Evolutionary conservation across 2,113 vertebrate species (phyloP).

Genomic region (Bos javanicus): DNA sequence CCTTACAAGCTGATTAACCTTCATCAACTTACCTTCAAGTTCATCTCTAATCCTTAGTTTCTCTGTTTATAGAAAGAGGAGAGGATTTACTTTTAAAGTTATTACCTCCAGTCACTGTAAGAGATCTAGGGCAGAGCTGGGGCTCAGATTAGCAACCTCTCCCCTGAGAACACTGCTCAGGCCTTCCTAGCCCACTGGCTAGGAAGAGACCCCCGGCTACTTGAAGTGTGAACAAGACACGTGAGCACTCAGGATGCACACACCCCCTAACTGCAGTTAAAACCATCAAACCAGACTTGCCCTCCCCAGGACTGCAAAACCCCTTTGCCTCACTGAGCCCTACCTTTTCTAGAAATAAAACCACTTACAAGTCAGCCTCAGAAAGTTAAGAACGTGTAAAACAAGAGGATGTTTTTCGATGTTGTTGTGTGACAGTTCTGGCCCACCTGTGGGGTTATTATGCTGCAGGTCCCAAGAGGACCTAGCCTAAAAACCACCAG

Average conservation of each 20-base stretch:
- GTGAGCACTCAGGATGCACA: not conserved
- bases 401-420: not conserved
- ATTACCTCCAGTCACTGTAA: not conserved
- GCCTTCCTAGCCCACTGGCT: not conserved
- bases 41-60: not conserved
- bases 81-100: not conserved
- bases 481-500: not conserved
- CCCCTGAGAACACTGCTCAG: not conserved
- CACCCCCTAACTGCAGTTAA: not conserved
- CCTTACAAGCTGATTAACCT: slow-evolving; percentile 42
- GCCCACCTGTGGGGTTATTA: slow-evolving; percentile 20
- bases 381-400: not conserved
- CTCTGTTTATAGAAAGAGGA: not conserved
- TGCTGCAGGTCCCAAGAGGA: not conserved
- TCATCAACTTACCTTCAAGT: not conserved
- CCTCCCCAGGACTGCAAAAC: not conserved
- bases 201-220: not conserved
- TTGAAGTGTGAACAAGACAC: not conserved
- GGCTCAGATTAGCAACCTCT: not conserved
- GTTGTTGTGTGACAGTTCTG: not conserved
- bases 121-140: not conserved
- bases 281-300: not conserved
- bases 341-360: not conserved
- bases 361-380: not conserved
- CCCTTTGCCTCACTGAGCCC: not conserved